Conservation (phyloP, 2,113 vertebrate genomes). For the Caretta caretta region DNA sequence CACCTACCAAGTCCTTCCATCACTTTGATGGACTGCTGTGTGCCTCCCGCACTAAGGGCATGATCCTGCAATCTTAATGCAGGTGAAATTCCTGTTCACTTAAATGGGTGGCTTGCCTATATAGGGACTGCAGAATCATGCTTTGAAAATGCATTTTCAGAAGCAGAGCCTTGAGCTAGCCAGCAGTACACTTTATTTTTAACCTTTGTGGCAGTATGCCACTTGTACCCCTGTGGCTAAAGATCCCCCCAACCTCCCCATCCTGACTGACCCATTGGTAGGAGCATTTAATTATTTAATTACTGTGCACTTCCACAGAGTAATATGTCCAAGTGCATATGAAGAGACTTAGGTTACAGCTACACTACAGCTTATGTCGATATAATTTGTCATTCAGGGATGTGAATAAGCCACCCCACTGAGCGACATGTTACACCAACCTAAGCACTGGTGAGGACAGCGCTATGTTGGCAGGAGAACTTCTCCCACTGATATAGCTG, state of each 20-base stretch:
- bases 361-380: too few species aligned
- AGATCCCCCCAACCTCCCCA: background rate
- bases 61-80: background rate
- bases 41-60: background rate
- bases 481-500: too few species aligned
- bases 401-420: too few species aligned
- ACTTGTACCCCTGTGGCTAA: background rate
- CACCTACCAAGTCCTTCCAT: background rate
- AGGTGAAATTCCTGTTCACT: background rate
- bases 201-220: background rate
- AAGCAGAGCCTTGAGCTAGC: background rate
- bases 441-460: too few species aligned
- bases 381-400: too few species aligned
- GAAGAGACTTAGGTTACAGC: too few species aligned
- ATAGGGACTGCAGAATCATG: background rate
- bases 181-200: background rate
- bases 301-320: background rate
- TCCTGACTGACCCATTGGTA: background rate
- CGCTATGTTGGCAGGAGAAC: too few species aligned
- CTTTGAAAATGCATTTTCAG: background rate
- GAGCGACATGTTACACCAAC: too few species aligned
- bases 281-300: slow-evolving; percentile 9
- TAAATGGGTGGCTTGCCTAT: background rate
- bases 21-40: background rate
- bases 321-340: background rate